Conservation (phyloP, 1,140 invertebrate species). For the Saccostrea echinata region DNA sequence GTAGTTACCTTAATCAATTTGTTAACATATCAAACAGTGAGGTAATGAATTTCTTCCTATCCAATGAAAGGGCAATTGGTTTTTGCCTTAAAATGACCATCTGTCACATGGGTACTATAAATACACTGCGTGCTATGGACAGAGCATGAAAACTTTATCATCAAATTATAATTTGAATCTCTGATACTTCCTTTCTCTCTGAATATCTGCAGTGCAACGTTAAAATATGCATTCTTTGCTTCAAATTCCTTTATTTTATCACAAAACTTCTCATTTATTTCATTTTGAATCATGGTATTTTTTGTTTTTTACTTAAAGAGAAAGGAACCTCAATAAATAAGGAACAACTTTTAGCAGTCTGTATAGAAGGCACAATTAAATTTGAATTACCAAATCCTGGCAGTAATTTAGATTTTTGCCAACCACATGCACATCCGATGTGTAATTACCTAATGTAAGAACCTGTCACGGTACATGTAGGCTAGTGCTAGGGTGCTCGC, state of each 20-base stretch:
- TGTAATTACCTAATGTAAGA: slow-evolving; percentile 36
- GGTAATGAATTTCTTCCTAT: slow-evolving; percentile 21
- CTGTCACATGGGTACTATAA: slow-evolving; percentile 9
- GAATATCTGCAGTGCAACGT: not conserved
- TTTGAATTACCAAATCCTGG: slow-evolving; percentile 10
- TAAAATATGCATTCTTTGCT: no score
- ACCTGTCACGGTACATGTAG: no score
- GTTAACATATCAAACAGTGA: not conserved
- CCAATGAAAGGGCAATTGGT: not conserved
- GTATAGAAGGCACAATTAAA: slow-evolving; percentile 6
- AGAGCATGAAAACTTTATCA: slow-evolving; percentile 1
- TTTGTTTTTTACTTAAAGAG: not conserved
- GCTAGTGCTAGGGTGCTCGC: no score
- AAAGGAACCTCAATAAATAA: not conserved
- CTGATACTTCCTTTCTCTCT: not conserved
- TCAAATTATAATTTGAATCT: not conserved
- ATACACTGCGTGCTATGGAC: not conserved
- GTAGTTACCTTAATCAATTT: slow-evolving; percentile 1
- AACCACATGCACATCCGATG: not conserved
- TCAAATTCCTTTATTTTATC: not conserved
- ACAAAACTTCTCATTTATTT: not conserved
- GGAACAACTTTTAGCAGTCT: not conserved
- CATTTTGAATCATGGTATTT: not conserved
- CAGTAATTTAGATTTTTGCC: not conserved
- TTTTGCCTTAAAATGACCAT: not conserved